A percentile compares a stretch with the other conserved stretches of the same genome.
phyloP scores from a whole-genome alignment of 64 coral and sea anemone species.

The Acropora tenuis region DNA sequence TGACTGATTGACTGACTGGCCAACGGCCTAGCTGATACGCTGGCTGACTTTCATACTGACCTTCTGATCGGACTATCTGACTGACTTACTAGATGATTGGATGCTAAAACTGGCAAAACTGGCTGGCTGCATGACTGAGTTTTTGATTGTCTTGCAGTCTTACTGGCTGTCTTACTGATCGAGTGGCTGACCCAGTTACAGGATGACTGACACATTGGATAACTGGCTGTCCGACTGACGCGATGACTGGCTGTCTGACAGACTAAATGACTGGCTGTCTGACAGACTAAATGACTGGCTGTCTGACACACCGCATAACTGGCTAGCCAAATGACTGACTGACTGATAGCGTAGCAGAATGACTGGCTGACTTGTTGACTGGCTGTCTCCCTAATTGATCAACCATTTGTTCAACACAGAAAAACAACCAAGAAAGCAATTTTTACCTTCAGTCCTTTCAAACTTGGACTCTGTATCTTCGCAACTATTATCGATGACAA shows the following conservation, averaged over 20 bases:
- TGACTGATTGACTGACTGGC: neutral
- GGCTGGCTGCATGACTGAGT: neutral
- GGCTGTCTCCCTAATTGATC: neutral
- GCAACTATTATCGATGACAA: constrained; percentile 26
- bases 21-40: neutral
- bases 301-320: neutral
- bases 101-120: neutral
- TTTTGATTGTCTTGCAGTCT: neutral
- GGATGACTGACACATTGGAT: neutral
- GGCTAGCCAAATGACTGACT: neutral
- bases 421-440: neutral
- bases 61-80: neutral
- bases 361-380: neutral
- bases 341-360: neutral
- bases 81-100: neutral
- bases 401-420: neutral
- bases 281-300: neutral
- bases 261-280: neutral
- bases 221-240: neutral
- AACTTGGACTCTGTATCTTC: constrained; percentile 23
- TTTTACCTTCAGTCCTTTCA: neutral
- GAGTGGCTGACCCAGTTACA: neutral
- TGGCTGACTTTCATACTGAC: neutral
- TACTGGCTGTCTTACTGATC: neutral
- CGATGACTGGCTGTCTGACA: neutral